Conservation (phyloP, 1,140 invertebrate species). For the Charaxes varanes region DNA sequence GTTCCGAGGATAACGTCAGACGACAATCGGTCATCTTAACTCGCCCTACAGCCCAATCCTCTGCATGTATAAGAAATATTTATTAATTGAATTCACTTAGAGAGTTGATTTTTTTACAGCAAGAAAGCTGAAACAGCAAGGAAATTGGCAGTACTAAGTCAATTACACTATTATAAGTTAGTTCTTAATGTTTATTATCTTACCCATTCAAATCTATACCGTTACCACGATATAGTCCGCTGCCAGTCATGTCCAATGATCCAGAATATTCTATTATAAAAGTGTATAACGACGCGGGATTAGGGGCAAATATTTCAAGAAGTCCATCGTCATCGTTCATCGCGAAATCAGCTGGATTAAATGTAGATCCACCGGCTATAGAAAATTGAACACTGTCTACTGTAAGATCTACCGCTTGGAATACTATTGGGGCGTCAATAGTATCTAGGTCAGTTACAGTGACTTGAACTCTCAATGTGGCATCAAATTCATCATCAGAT, state of each 20-base stretch:
- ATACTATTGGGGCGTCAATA: constrained; percentile 31
- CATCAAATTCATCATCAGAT: constrained; percentile 26
- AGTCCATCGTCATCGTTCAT: constrained; percentile 28
- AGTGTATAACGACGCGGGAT: constrained; percentile 23
- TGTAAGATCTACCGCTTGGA: constrained; percentile 28
- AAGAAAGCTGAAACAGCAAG: too few relatives aligned
- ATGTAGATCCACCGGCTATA: constrained; percentile 21
- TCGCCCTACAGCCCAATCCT: too few relatives aligned
- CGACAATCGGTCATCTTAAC: too few relatives aligned
- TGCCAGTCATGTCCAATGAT: constrained; percentile 18
- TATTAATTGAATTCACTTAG: too few relatives aligned
- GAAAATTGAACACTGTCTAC: constrained; percentile 25
- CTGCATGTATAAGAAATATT: too few relatives aligned
- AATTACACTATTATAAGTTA: too few relatives aligned
- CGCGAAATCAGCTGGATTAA: constrained; percentile 16
- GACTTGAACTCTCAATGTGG: constrained; percentile 21
- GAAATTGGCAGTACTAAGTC: too few relatives aligned
- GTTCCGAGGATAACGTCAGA: too few relatives aligned
- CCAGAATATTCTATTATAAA: constrained; percentile 38
- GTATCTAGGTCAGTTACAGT: constrained; percentile 25
- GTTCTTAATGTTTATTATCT: too few relatives aligned
- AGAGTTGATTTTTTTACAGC: too few relatives aligned
- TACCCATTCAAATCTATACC: too few relatives aligned
- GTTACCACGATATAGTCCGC: constrained; percentile 33
- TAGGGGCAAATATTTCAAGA: constrained; percentile 27